A percentile compares a stretch with the other conserved stretches of the same genome.
Evolutionary conservation across 2,888 invertebrate species (phyloP).

Genomic region (Epirrita christyi): DNA sequence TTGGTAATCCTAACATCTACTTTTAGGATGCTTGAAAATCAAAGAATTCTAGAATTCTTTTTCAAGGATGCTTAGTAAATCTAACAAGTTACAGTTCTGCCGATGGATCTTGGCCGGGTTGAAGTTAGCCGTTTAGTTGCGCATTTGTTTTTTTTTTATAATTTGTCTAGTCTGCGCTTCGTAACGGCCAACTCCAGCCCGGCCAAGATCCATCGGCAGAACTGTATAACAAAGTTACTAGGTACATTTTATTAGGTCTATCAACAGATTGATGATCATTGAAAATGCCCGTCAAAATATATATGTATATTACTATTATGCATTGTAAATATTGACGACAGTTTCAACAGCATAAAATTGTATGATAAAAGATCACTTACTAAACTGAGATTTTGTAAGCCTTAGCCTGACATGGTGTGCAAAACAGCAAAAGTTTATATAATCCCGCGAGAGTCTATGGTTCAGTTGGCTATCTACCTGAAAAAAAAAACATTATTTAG

Average conservation of each 20-base stretch:
- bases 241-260: background rate
- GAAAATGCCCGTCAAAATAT: conserved; percentile 9
- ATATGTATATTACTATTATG: conserved; percentile 25
- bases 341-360: conserved; percentile 33
- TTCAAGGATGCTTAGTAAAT: no score
- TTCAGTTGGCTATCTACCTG: conserved; percentile 64
- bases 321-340: conserved; percentile 30
- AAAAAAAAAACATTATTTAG: conserved; percentile 39
- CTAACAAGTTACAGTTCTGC: no score
- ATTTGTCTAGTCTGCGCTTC: no score
- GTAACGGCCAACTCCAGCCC: no score
- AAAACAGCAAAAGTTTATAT: conserved; percentile 35
- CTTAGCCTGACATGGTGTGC: conserved; percentile 32
- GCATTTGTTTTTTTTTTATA: no score
- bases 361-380: conserved; percentile 20
- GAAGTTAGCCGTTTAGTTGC: no score
- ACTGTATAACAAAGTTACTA: background rate
- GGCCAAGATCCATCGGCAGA: no score
- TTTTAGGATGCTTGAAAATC: no score
- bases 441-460: conserved; percentile 42
- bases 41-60: no score
- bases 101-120: no score
- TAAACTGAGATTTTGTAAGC: conserved; percentile 49
- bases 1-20: no score
- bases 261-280: background rate